A percentile compares a stretch with the other conserved stretches of the same genome.
These are phyloP conservation scores for Zaprionus lachaisei DNA, from an alignment of 1,140 invertebrate species.

Conservation along the genomic window DNA sequence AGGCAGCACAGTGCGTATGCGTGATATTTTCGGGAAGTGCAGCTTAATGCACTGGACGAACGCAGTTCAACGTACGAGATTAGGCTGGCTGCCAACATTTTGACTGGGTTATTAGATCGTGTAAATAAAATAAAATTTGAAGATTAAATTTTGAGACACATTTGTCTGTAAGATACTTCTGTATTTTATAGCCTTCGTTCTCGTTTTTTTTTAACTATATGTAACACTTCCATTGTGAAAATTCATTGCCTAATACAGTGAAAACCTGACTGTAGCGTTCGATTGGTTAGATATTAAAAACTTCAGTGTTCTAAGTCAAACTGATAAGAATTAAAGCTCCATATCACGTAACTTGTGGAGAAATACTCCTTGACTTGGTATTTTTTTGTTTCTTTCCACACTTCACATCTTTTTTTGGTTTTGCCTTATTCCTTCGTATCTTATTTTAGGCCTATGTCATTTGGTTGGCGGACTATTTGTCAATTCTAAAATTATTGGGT, in stretches of 20 bases:
- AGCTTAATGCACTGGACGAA: slow-evolving; percentile 12
- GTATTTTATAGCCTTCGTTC: too few relatives aligned
- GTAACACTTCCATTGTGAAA: background rate
- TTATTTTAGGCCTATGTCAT: slow-evolving; percentile 12
- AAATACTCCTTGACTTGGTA: background rate
- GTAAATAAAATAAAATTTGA: background rate
- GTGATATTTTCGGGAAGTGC: slow-evolving; percentile 49
- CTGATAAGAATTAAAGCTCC: too few relatives aligned
- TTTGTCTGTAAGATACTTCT: too few relatives aligned
- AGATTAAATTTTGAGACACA: background rate
- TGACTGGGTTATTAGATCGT: slow-evolving; percentile 1
- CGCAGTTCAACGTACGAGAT: slow-evolving; percentile 2
- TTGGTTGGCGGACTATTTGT: slow-evolving; percentile 18
- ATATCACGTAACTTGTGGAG: too few relatives aligned
- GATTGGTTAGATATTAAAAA: too few relatives aligned
- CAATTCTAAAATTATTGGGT: slow-evolving; percentile 27
- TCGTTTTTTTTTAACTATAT: too few relatives aligned
- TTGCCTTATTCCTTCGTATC: background rate
- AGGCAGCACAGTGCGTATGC: slow-evolving; percentile 62
- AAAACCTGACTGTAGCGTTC: too few relatives aligned
- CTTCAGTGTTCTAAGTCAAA: too few relatives aligned
- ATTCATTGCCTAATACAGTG: too few relatives aligned
- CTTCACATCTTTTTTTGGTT: background rate
- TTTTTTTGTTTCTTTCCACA: background rate
- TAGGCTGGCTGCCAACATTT: slow-evolving; percentile 1